phyloP scores from a whole-genome alignment of 2,888 invertebrate species.

The Orthonychiurus folsomi region DNA sequence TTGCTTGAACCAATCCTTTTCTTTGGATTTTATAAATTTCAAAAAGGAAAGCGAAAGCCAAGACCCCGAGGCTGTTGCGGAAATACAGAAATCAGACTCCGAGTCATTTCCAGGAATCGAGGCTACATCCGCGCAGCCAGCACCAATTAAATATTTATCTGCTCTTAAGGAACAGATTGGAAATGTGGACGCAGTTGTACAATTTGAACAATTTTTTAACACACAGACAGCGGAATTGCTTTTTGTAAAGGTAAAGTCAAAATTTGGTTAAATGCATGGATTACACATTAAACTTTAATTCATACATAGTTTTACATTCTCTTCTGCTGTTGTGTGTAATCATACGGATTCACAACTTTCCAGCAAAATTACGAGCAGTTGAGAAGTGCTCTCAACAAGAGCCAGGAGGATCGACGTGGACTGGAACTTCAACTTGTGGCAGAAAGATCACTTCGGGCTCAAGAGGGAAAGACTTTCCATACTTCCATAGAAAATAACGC shows the following conservation, averaged over 20 bases:
- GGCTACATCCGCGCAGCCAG: too few relatives aligned
- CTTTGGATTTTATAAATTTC: too few relatives aligned
- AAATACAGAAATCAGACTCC: too few relatives aligned
- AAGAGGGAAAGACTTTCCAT: not conserved
- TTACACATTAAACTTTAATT: too few relatives aligned
- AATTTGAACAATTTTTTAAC: not conserved
- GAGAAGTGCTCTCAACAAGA: conserved; percentile 2
- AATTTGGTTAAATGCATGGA: too few relatives aligned
- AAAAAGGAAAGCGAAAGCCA: too few relatives aligned
- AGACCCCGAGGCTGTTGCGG: too few relatives aligned
- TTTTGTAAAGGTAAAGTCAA: not conserved
- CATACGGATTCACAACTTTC: too few relatives aligned
- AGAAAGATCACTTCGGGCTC: conserved; percentile 1
- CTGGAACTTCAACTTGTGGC: conserved; percentile 9
- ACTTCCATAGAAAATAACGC: not conserved
- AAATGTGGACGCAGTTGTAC: not conserved
- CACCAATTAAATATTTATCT: not conserved
- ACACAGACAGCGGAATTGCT: not conserved
- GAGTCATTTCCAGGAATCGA: too few relatives aligned
- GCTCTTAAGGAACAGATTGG: not conserved
- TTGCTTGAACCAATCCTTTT: too few relatives aligned
- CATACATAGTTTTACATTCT: too few relatives aligned
- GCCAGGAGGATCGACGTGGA: not conserved
- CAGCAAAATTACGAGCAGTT: conserved; percentile 2
- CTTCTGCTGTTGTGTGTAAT: too few relatives aligned